A percentile compares a stretch with the other conserved stretches of the same genome.
phyloP scores from a whole-genome alignment of 2,888 invertebrate species.

The Xestia c-nigrum region DNA sequence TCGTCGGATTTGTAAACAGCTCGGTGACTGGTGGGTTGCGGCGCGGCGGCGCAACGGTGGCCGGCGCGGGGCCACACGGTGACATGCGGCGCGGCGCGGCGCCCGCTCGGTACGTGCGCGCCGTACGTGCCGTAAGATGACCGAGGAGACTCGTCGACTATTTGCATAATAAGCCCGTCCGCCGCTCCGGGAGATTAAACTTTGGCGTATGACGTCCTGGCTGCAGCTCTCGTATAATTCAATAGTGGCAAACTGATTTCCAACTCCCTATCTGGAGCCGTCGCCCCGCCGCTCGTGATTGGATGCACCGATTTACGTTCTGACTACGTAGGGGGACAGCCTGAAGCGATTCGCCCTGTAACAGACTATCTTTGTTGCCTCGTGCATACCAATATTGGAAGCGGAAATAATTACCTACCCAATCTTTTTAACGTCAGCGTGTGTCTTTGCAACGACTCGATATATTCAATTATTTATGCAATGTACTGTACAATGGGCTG shows the following conservation, averaged over 20 bases:
- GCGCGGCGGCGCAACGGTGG: constrained; percentile 25
- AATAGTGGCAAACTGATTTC: constrained; percentile 89
- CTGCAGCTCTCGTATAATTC: constrained; percentile 88
- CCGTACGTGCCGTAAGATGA: constrained; percentile 85
- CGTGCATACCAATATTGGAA: constrained; percentile 76
- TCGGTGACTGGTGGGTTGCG: constrained; percentile 48
- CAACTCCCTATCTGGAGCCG: constrained; percentile 78
- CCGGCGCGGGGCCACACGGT: constrained; percentile 14
- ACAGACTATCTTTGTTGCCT: constrained; percentile 77
- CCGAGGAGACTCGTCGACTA: constrained; percentile 83
- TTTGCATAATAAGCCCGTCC: constrained; percentile 89
- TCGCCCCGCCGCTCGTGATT: constrained; percentile 77
- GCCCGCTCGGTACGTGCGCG: constrained; percentile 62
- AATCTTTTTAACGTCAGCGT: constrained; percentile 71
- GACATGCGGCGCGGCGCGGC: constrained; percentile 57
- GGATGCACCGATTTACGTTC: constrained; percentile 82
- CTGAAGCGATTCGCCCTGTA: constrained; percentile 76
- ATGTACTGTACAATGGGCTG: constrained; percentile 72
- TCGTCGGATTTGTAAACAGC: constrained; percentile 57
- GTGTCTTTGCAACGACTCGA: constrained; percentile 64
- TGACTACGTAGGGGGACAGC: constrained; percentile 70
- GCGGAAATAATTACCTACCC: constrained; percentile 81
- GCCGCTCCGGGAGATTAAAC: constrained; percentile 88
- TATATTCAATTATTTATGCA: constrained; percentile 78
- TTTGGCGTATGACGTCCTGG: constrained; percentile 88